Base-by-base conservation (phyloP, 2,888 invertebrate genomes). In the Odontomyia ornata region DNA sequence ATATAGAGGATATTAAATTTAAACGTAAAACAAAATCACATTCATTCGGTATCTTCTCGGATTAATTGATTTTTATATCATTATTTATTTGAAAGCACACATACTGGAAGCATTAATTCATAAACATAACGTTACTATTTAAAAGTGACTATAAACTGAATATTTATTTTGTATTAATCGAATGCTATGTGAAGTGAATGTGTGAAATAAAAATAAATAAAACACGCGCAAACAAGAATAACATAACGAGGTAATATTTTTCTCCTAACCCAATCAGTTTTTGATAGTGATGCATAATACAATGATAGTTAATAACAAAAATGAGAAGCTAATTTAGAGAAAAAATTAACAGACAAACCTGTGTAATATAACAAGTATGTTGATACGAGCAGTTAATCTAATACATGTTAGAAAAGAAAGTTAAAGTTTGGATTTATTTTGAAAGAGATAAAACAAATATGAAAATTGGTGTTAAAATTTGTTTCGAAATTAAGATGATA, bases 401-500 rank as follows among this genome's bases (percentile, higher is more conserved):
- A 25, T n/a, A 71, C 18, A 69, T 46, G 11, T 47, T 23, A 57
- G 46, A 25, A 46, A 13, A 11, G 25, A 23, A 69, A 46, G 46
- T 69, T 72, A n/a, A 30, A 56, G 52, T 69, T 72, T 72, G 56
- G 15, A 60, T 60, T 73, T 73, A 57, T 73, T 73, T 57, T 60
- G 25, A 57, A 21, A 23, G 43, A 36, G 21, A 36, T 11, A 43
- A 36, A 69, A 62, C 7, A 36, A 65, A n/a, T 18, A 65, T 65
- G 9, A 65, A 30, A 11, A 36, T 18, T 30, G 65, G 21, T 72
- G 71, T 72, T 72, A 56, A 72, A 73, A 57, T 57, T 73, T 73
- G 36, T 57, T 73, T 57, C 73, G 60, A 73, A 60, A 60, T 73
- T 73, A 57, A 73, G 73, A 73, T 73, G 73, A 73, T 73, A 73